phyloP scores from a whole-genome alignment of 2,797 vertebrate genomes.

The Enteromius fasciolatus region DNA sequence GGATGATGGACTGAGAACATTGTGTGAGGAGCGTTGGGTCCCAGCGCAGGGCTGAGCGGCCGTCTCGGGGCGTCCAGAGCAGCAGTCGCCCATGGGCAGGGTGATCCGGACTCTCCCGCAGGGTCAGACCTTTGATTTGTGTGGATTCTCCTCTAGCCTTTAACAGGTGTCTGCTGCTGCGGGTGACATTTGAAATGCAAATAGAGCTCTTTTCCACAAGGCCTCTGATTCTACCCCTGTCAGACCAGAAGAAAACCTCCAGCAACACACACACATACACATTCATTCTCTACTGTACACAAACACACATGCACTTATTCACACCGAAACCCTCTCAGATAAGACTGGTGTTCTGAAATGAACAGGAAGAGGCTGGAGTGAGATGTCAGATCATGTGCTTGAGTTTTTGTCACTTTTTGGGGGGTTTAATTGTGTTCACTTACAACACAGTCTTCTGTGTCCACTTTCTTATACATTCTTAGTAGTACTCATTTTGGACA shows the following conservation, averaged over 20 bases:
- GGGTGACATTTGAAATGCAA: constrained; percentile 70
- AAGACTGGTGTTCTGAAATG: neutral
- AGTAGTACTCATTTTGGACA: neutral
- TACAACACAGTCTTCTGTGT: neutral
- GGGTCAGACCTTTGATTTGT: constrained; percentile 69
- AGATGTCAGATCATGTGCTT: neutral
- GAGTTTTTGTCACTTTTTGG: neutral
- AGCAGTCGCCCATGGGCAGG: constrained; percentile 54
- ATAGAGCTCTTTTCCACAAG: constrained; percentile 67
- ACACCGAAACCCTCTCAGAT: neutral
- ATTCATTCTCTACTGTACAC: constrained; percentile 24
- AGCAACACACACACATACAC: constrained; percentile 17
- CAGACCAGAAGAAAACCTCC: constrained; percentile 60
- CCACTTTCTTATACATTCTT: neutral
- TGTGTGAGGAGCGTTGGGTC: constrained; percentile 17
- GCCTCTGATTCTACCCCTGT: constrained; percentile 59
- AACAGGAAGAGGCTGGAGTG: neutral
- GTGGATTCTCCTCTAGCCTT: constrained; percentile 61
- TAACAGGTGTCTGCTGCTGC: constrained; percentile 66
- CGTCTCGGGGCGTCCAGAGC: constrained; percentile 27
- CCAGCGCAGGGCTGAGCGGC: constrained; percentile 36
- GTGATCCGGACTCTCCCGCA: constrained; percentile 58
- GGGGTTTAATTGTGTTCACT: neutral
- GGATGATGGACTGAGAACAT: constrained; percentile 16
- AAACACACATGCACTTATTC: constrained; percentile 12